A percentile compares a stretch with the other conserved stretches of the same genome.
phyloP scores from a whole-genome alignment of 2,888 invertebrate genomes.

The Caenorhabditis uteleia region DNA sequence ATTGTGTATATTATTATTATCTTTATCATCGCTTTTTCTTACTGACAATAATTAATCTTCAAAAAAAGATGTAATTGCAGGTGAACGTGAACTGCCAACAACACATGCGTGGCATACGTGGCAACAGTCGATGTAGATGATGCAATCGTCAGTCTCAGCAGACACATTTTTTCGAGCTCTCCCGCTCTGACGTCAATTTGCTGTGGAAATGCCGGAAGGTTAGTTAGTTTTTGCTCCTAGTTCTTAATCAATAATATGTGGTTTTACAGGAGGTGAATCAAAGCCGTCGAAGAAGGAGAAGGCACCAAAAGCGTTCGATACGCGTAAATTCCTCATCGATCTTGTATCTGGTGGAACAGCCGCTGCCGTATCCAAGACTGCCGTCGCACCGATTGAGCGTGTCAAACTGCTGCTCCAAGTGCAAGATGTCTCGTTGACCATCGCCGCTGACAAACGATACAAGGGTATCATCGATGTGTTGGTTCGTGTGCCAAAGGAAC shows the following conservation, averaged over 20 bases:
- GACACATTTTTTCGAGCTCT: no score
- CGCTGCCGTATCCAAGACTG: slow-evolving; percentile 90
- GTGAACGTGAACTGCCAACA: no score
- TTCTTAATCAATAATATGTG: neutral
- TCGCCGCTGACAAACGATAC: slow-evolving; percentile 63
- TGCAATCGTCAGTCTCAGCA: no score
- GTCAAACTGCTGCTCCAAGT: slow-evolving; percentile 77
- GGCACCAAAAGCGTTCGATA: slow-evolving; percentile 52
- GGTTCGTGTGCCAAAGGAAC: slow-evolving; percentile 65
- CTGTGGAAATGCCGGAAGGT: slow-evolving; percentile 37
- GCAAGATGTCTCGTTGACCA: slow-evolving; percentile 62
- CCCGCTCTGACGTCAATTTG: no score
- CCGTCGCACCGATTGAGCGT: slow-evolving; percentile 91
- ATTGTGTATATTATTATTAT: no score
- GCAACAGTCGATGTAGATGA: no score
- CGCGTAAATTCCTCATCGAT: slow-evolving; percentile 61
- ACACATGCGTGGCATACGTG: no score
- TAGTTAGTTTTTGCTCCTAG: no score
- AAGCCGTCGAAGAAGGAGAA: slow-evolving; percentile 31
- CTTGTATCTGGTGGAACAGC: slow-evolving; percentile 59
- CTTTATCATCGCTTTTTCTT: no score
- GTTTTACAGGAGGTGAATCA: slow-evolving; percentile 27
- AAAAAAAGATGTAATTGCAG: no score
- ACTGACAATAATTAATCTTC: no score
- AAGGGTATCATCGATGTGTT: slow-evolving; percentile 63